Conservation (phyloP, 2,797 vertebrate genomes). For the Megaceryle alcyon region DNA sequence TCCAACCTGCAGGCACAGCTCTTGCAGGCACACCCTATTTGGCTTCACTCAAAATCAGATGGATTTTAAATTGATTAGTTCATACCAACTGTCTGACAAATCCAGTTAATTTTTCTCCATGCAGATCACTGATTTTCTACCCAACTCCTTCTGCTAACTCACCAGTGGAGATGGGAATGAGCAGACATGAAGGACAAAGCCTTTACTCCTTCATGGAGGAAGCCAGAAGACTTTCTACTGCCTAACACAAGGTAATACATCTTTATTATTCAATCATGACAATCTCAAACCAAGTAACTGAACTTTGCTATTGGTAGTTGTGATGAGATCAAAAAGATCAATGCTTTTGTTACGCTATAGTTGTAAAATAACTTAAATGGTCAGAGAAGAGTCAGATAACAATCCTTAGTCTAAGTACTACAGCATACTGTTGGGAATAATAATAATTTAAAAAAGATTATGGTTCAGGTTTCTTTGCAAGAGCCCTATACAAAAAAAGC, state of each 20-base stretch:
- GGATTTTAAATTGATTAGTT: not conserved
- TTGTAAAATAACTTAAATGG: not conserved
- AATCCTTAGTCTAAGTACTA: not conserved
- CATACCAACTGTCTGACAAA: not conserved
- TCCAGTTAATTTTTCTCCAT: fast-evolving
- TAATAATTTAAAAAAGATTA: not conserved
- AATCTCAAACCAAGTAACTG: not conserved
- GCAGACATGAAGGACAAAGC: not conserved
- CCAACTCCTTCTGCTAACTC: not conserved
- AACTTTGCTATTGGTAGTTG: not conserved
- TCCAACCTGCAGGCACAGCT: not conserved
- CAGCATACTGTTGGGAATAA: not conserved
- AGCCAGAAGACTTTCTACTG: not conserved
- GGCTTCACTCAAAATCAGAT: not conserved
- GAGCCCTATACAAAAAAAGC: not conserved
- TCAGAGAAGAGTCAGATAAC: not conserved
- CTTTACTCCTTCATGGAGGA: not conserved
- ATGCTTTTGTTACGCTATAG: not conserved
- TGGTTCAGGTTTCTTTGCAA: not conserved
- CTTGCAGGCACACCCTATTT: not conserved
- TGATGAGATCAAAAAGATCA: not conserved
- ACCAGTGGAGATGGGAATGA: not conserved
- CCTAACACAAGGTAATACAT: not conserved
- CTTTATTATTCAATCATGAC: not conserved
- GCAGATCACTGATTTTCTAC: not conserved